phyloP scores from a whole-genome alignment of 2,797 vertebrate species.

The Thalassophryne amazonica region DNA sequence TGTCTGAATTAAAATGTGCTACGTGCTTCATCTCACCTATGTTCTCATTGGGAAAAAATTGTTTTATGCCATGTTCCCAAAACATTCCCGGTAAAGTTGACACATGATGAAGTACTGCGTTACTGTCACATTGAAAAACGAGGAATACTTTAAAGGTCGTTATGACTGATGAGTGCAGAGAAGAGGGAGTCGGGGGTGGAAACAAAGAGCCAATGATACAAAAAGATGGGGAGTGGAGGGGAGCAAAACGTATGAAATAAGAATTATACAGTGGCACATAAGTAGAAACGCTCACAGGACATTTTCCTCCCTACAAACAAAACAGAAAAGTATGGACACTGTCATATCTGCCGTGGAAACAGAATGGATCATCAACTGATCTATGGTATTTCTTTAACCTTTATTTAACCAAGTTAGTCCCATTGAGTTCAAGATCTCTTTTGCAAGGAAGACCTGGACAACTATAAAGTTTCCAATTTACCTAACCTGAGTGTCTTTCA shows the following conservation, averaged over 20 bases:
- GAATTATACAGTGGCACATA: neutral
- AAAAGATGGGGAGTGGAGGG: constrained; percentile 36
- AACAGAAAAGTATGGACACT: constrained; percentile 40
- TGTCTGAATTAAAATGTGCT: constrained; percentile 34
- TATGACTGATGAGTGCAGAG: constrained; percentile 39
- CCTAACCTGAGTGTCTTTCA: too few relatives aligned
- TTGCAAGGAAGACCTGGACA: too few relatives aligned
- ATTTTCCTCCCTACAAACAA: constrained; percentile 24
- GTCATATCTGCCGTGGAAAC: constrained; percentile 23
- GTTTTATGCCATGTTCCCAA: constrained; percentile 15
- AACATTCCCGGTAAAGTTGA: constrained; percentile 47
- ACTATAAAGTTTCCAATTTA: too few relatives aligned
- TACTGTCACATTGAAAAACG: constrained; percentile 52
- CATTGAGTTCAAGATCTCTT: too few relatives aligned
- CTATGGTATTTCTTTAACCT: constrained; percentile 19
- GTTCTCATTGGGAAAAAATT: constrained; percentile 29
- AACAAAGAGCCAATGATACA: constrained; percentile 39
- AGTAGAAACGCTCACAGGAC: too few relatives aligned
- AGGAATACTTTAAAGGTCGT: constrained; percentile 54
- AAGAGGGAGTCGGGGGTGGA: neutral
- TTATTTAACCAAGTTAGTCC: too few relatives aligned
- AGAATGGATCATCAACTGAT: constrained; percentile 27
- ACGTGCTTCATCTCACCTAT: constrained; percentile 16
- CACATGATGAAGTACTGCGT: constrained; percentile 57
- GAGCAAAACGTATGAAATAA: constrained; percentile 18